Evolutionary conservation across 1,140 invertebrate species (phyloP).

Genomic region (Macrotrachela quadricornifera): DNA sequence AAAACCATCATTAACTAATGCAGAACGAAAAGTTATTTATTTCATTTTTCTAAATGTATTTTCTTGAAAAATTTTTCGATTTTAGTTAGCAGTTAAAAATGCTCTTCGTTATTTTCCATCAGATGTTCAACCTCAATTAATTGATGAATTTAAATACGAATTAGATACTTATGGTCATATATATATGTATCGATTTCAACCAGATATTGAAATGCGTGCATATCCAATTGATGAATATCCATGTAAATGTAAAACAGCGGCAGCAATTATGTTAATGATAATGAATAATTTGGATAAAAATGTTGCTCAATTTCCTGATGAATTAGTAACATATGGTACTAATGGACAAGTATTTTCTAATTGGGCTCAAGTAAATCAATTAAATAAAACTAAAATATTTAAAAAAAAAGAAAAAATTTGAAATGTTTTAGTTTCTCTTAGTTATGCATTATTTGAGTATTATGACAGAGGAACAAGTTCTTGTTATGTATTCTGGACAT

Average conservation of each 20-base stretch:
- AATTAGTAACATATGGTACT: slow-evolving; percentile 45
- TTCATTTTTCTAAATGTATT: background rate
- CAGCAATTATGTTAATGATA: slow-evolving; percentile 46
- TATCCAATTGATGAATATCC: slow-evolving; percentile 40
- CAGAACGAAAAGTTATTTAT: background rate
- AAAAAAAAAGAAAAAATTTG: background rate
- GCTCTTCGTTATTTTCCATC: slow-evolving; percentile 42
- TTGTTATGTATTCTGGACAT: slow-evolving; percentile 46
- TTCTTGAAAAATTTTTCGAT: background rate
- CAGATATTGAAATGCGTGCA: slow-evolving; percentile 35
- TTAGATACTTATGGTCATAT: slow-evolving; percentile 42
- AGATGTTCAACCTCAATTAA: slow-evolving; percentile 32
- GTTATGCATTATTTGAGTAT: slow-evolving; percentile 39
- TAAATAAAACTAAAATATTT: background rate
- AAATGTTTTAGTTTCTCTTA: slow-evolving; percentile 37
- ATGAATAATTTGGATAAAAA: slow-evolving; percentile 42
- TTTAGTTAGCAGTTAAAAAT: slow-evolving; percentile 38
- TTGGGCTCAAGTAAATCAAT: slow-evolving; percentile 39
- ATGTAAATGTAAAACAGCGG: slow-evolving; percentile 32
- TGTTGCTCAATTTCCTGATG: slow-evolving; percentile 39
- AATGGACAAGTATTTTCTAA: slow-evolving; percentile 50
- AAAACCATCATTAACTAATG: background rate
- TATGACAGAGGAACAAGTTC: slow-evolving; percentile 41
- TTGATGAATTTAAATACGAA: slow-evolving; percentile 39
- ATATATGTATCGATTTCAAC: slow-evolving; percentile 46